phyloP scores from a whole-genome alignment of 1,140 invertebrate species.

The Calephelis nemesis region DNA sequence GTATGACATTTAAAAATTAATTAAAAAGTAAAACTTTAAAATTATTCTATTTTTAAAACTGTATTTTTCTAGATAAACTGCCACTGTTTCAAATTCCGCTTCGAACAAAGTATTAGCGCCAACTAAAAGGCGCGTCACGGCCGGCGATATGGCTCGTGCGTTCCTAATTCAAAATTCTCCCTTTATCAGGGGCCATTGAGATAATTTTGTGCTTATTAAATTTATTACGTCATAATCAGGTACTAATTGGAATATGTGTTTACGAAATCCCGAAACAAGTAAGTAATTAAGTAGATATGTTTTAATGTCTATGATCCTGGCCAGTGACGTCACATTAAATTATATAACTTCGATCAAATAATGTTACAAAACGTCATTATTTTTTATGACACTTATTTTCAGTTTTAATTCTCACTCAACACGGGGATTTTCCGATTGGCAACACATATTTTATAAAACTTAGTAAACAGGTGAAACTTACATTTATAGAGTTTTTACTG shows the following conservation, averaged over 20 bases:
- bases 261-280: neutral
- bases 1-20: neutral
- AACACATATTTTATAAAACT: too few species aligned
- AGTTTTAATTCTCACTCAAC: too few species aligned
- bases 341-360: too few species aligned
- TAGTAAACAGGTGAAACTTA: too few species aligned
- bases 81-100: slow-evolving; percentile 30
- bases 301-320: too few species aligned
- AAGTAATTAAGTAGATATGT: too few species aligned
- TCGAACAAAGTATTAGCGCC: slow-evolving; percentile 31
- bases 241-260: neutral
- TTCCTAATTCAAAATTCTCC: slow-evolving; percentile 42
- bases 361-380: too few species aligned
- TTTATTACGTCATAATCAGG: neutral
- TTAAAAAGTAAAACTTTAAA: neutral
- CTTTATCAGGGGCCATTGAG: slow-evolving; percentile 34
- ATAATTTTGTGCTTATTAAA: slow-evolving; percentile 11
- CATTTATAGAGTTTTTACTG: too few species aligned
- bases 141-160: slow-evolving; percentile 45
- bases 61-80: slow-evolving; percentile 15
- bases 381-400: too few species aligned
- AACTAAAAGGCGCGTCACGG: slow-evolving; percentile 33
- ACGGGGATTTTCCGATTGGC: too few species aligned
- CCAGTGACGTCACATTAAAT: too few species aligned
- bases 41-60: slow-evolving; percentile 13